Evolutionary conservation across 2,113 vertebrate genomes (phyloP), one percentile per base, ranked within the genome.

Genomic region (Crotalus viridis): DNA sequence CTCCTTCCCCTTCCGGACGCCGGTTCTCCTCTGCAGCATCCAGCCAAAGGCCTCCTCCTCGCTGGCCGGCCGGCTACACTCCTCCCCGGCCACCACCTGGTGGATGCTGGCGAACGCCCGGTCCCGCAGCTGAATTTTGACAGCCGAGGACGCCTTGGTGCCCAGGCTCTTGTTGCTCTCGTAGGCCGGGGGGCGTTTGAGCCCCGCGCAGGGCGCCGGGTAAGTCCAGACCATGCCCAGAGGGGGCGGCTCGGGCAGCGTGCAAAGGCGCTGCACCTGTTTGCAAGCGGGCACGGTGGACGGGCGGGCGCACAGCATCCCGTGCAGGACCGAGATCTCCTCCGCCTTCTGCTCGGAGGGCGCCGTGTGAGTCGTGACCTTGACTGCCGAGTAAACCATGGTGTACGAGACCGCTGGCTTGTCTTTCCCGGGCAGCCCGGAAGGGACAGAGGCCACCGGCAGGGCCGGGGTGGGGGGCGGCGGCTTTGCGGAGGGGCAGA

Each of bases 171-270:
- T 97, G 91, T 98, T 95, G 95, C 98, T 99, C 89, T 99, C 98
- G 10, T 99, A 99, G 91, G 99, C 98, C 1, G 99, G 99, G 26
- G 99, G 99, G 87, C 98, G 98, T 93, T 98, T 97, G 95, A 98
- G 98, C n/a, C 98, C 98, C 57, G 97, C 98, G 0, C 90, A 91
- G 10, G 97, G 97, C 0, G 98, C 98, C 19, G 98, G 98, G 96
- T 98, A 99, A 57, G 99, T 99, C 99, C 99, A 99, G 89, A 99
- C 98, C 10, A 98, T 97, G 33, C 96, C 74, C 91, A 96, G 89
- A 85, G 96, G 89, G 95, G 98, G 96, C 96, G 98, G 96, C 54
- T 98, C 98, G 0, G 98, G 97, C 0, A 97, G 96, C 5, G 97
- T 97, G 19, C 97, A 97, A 0, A 91, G 59, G 93, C 96, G 0